Conservation (phyloP, 2,888 invertebrate species). For the Idaea aversata region DNA sequence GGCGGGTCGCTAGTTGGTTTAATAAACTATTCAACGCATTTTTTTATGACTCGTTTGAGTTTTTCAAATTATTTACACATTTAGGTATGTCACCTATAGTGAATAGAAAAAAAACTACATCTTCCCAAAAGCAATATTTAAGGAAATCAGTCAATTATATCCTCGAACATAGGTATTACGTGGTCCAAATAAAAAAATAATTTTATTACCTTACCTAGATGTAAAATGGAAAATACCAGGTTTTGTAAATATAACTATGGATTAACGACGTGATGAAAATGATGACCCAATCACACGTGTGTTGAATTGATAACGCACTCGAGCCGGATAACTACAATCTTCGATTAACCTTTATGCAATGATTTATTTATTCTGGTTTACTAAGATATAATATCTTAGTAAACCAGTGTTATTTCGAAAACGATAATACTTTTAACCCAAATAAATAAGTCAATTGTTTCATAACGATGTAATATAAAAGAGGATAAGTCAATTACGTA, state of each 20-base stretch:
- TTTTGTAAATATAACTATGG: slow-evolving; percentile 32
- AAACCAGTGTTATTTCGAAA: slow-evolving; percentile 24
- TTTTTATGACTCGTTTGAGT: no score
- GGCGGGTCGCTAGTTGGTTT: no score
- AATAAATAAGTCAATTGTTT: slow-evolving; percentile 17
- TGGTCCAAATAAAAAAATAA: background rate
- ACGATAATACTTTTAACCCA: slow-evolving; percentile 24
- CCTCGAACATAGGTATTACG: background rate
- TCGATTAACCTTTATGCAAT: slow-evolving; percentile 18
- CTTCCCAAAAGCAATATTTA: background rate
- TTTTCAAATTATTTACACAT: no score
- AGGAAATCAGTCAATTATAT: background rate
- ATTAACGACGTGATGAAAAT: slow-evolving; percentile 36
- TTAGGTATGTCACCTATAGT: no score
- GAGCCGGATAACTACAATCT: slow-evolving; percentile 26
- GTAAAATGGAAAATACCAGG: slow-evolving; percentile 28
- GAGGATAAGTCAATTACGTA: slow-evolving; percentile 4
- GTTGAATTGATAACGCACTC: slow-evolving; percentile 29
- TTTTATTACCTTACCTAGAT: slow-evolving; percentile 2
- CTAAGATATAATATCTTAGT: slow-evolving; percentile 20
- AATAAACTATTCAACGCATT: no score
- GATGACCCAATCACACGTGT: slow-evolving; percentile 33
- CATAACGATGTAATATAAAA: slow-evolving; percentile 25
- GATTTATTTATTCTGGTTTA: slow-evolving; percentile 20
- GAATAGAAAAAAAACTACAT: background rate